These are phyloP conservation scores for Caenorhabditis angaria DNA, from an alignment of 2,888 invertebrate species.

Conservation along the genomic window DNA sequence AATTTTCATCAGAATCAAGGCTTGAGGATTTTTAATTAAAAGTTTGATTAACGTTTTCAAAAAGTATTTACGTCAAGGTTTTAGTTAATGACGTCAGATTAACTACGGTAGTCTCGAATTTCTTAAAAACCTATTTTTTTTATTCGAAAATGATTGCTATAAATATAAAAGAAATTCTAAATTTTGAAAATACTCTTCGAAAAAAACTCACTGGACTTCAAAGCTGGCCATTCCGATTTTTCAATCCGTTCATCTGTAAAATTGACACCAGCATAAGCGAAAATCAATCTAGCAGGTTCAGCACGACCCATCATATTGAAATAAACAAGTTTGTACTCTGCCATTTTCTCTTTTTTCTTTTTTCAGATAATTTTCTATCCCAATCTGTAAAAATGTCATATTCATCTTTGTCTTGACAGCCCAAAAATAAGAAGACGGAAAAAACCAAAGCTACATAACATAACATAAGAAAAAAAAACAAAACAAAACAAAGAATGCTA, in stretches of 20 bases:
- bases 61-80: too few species aligned
- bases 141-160: too few species aligned
- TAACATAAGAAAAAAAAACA: neutral
- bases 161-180: too few species aligned
- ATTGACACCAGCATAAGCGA: constrained; percentile 51
- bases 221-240: constrained; percentile 45
- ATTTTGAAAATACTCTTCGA: too few species aligned
- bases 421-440: neutral
- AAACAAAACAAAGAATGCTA: constrained; percentile 8
- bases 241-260: constrained; percentile 53
- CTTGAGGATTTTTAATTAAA: too few species aligned
- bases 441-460: neutral
- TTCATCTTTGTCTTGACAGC: neutral
- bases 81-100: too few species aligned
- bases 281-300: constrained; percentile 54
- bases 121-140: too few species aligned
- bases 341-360: constrained; percentile 11
- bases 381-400: neutral
- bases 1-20: too few species aligned
- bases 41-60: too few species aligned
- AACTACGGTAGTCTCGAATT: too few species aligned
- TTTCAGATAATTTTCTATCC: neutral
- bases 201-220: constrained; percentile 46
- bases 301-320: constrained; percentile 61
- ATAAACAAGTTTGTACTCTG: constrained; percentile 54